Base-by-base conservation (phyloP, 2,113 vertebrate species). In the Spermophilus dauricus region DNA sequence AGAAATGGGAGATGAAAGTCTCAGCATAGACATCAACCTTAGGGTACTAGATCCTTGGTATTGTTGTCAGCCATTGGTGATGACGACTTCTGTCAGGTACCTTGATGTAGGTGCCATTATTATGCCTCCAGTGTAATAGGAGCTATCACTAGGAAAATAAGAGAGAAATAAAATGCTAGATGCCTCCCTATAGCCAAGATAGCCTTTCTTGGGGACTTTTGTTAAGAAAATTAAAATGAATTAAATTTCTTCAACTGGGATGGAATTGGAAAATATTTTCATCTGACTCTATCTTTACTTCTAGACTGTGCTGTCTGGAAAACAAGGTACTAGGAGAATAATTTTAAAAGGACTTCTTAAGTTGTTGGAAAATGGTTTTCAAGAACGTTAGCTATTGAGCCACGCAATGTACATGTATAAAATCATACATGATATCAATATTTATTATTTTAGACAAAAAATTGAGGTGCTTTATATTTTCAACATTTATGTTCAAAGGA, bases 381-480 rank as follows among this genome's bases (percentile, higher is more conserved):
- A 84, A 94, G 18, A 65, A 77, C 18, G 18, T 80, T 61, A 48
- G 18, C 32, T 48, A 34, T 65, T 32, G 42, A 95, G 65, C 20
- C 8, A 82, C 4, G 56, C 8, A 77, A 16, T 22, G 56, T 58
- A 63, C 20, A 20, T 58, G 69, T 32, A 65, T 65, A 83, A 72
- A 69, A 84, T 80, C 20, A 61, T 26, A 61, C 58, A 61, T 63
- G 61, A 28, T 63, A 28, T 63, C 61, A 85, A 67, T 77, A 39
- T 93, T 84, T 72, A 84, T 26, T 45, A 20, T 53, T 77, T 92
- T 85, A 84, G 37, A 28, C n/a, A 92, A 92, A 89, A 92, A 89
- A 65, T 12, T 82, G 30, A 45, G 77, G 10, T n/a, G 26, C 22
- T 80, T 67, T 53, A 30, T 87, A 4, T 28, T 58, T 73, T 87